Conservation (phyloP, 2,113 vertebrate genomes). For the Bostrychus sinensis region DNA sequence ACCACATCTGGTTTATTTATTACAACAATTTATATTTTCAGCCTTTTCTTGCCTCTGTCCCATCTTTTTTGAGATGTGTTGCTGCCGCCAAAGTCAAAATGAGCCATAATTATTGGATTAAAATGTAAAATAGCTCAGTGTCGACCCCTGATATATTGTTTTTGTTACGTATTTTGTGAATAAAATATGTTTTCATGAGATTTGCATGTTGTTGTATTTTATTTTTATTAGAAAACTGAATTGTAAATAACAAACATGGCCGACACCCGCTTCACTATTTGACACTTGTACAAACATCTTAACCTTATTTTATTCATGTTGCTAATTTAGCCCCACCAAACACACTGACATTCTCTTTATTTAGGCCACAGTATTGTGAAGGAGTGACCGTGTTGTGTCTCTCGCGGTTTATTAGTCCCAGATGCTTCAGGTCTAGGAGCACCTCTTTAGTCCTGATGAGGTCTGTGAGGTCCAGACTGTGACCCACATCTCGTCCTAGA, state of each 20-base stretch:
- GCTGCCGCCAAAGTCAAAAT: too few relatives aligned
- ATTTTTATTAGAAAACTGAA: too few relatives aligned
- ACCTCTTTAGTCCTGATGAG: constrained; percentile 73
- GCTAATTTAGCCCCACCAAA: constrained; percentile 37
- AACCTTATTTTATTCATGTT: constrained; percentile 35
- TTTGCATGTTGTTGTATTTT: too few relatives aligned
- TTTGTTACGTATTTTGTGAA: too few relatives aligned
- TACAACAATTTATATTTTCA: too few relatives aligned
- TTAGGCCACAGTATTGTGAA: constrained; percentile 24
- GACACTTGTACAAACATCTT: neutral
- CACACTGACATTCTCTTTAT: constrained; percentile 30
- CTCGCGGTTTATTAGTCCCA: constrained; percentile 62
- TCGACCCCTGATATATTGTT: too few relatives aligned
- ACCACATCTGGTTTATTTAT: too few relatives aligned
- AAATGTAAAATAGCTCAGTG: too few relatives aligned
- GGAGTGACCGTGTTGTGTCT: constrained; percentile 46
- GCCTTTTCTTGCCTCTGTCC: too few relatives aligned
- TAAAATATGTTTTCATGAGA: too few relatives aligned
- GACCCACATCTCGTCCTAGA: constrained; percentile 53
- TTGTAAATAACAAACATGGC: neutral
- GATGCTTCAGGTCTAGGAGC: constrained; percentile 56
- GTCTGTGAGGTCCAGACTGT: constrained; percentile 73
- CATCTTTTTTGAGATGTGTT: too few relatives aligned
- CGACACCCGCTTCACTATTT: neutral
- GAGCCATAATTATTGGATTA: too few relatives aligned